These are phyloP conservation scores for Oscheius sp. DNA, from an alignment of 2,888 invertebrate genomes.

Conservation along the genomic window DNA sequence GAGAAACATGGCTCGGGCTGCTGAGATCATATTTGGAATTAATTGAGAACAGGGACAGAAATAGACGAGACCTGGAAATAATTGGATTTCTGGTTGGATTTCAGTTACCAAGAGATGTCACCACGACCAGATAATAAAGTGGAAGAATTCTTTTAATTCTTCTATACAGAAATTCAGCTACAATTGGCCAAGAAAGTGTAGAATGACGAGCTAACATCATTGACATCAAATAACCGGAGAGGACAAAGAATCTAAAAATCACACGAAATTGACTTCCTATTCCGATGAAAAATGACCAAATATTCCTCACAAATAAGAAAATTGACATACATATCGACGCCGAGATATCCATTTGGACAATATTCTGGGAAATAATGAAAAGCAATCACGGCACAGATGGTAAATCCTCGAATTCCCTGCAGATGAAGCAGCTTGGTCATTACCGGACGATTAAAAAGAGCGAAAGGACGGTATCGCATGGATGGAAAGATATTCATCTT, in stretches of 20 bases:
- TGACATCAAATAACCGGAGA: slow-evolving; percentile 22
- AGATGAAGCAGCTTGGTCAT: slow-evolving; percentile 8
- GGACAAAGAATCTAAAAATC: neutral
- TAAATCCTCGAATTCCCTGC: slow-evolving; percentile 11
- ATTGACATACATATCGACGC: slow-evolving; percentile 8
- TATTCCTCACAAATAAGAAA: too few species aligned
- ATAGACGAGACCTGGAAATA: neutral
- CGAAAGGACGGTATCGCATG: too few species aligned
- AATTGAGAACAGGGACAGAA: slow-evolving; percentile 3
- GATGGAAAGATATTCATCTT: too few species aligned
- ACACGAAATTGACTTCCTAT: too few species aligned
- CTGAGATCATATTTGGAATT: neutral
- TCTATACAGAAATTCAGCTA: slow-evolving; percentile 8
- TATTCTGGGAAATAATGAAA: slow-evolving; percentile 23
- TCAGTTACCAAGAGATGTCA: neutral
- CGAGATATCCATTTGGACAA: slow-evolving; percentile 26
- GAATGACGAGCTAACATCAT: neutral
- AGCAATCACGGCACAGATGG: slow-evolving; percentile 1
- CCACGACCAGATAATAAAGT: neutral
- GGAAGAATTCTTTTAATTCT: slow-evolving; percentile 11
- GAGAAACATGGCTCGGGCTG: neutral
- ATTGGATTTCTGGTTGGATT: too few species aligned
- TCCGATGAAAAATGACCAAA: too few species aligned
- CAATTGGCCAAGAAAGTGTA: neutral
- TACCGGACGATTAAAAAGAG: too few species aligned